Evolutionary conservation across 2,113 vertebrate genomes (phyloP), one percentile per base, ranked within the genome.

Genomic region (Salvelinus fontinalis): DNA sequence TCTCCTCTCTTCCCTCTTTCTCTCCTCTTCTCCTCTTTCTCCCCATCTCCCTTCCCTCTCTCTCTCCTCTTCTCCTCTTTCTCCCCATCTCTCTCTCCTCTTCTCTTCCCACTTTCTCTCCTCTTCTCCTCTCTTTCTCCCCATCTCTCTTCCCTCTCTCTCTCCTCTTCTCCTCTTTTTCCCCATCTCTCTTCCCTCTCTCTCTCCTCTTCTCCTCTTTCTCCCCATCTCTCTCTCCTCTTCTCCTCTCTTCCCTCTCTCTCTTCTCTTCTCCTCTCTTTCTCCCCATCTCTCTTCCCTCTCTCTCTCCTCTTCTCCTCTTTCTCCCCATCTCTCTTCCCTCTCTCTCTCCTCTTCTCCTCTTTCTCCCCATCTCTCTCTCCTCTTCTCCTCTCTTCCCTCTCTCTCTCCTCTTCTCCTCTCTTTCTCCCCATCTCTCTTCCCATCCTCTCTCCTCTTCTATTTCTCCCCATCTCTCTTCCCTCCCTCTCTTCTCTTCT

Each of bases 51-150:
- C 12, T 12, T 49, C 48, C 67, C 74, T 26, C 34, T 3, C 22
- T 57, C 27, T 29, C 27, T 24, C 1, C 71, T 27, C 26, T 44
- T 9, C 18, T 27, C 20, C 48, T 49, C 12, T 9, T 3, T 49
- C 11, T 6, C 48, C 3, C 12, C 12, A 3, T 13, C 9, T 9
- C 11, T 12, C 13, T n/a, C n/a, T n/a, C n/a, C n/a, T n/a, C n/a
- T n/a, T n/a, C n/a, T n/a, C n/a, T 12, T 18, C 54, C 73, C 24
- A 67, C 51, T 67, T 24, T 20, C 81, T 81, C 29, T 65, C 81
- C 64, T 26, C 60, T 49, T 13, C 24, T 39, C 16, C 27, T 34
- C 57, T 59, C 18, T n/a, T 14, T 73, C 71, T 18, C 18, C 78
- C 31, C 4, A 3, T 18, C 29, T 70, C 12, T 1, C 16, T 31